A percentile compares a stretch with the other conserved stretches of the same genome.
Conservation (phyloP, 2,113 vertebrate species). For the Eidolon helvum region DNA sequence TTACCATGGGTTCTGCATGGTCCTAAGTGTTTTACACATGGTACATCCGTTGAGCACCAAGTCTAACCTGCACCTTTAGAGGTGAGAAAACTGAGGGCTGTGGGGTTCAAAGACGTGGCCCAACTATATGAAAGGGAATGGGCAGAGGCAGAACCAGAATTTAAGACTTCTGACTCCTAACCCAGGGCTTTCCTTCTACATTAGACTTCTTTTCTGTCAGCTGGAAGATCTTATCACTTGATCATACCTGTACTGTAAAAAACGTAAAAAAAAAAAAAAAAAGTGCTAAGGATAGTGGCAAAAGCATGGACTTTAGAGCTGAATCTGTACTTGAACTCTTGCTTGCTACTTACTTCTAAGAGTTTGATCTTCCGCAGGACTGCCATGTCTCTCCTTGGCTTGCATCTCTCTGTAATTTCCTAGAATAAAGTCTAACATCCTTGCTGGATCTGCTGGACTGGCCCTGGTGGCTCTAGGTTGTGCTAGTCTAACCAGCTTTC, state of each 20-base stretch:
- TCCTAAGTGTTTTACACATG: neutral
- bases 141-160: neutral
- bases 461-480: neutral
- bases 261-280: neutral
- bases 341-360: neutral
- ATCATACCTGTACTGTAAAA: neutral
- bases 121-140: neutral
- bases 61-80: neutral
- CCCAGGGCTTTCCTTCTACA: neutral
- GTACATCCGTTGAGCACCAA: neutral
- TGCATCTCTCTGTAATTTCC: neutral
- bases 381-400: neutral
- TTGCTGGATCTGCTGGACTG: neutral
- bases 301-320: neutral
- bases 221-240: neutral
- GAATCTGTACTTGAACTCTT: neutral
- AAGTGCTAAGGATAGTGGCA: neutral
- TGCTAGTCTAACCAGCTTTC: neutral
- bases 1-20: neutral
- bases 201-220: neutral
- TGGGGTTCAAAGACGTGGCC: neutral
- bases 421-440: neutral
- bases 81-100: neutral
- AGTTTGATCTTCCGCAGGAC: neutral
- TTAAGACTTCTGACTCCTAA: neutral